phyloP scores from a whole-genome alignment of 2,888 invertebrate genomes.

The Zygothrica quintamaculata region DNA sequence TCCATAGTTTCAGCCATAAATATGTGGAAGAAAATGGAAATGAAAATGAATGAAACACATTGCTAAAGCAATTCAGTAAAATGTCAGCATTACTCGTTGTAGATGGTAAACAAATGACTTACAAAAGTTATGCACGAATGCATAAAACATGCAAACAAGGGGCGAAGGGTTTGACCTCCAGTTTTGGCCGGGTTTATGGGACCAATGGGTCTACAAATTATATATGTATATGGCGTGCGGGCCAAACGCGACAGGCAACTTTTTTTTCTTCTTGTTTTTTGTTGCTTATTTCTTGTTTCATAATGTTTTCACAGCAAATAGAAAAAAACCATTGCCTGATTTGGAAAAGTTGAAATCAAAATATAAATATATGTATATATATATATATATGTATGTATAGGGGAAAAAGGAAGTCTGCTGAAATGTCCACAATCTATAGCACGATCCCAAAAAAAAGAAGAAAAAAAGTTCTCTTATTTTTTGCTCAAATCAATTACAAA shows the following conservation, averaged over 20 bases:
- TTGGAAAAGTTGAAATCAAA: slow-evolving; percentile 15
- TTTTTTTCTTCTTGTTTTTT: slow-evolving; percentile 9
- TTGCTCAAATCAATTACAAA: slow-evolving; percentile 79
- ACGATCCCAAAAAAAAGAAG: slow-evolving; percentile 64
- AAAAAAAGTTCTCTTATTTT: slow-evolving; percentile 61
- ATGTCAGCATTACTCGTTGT: slow-evolving; percentile 66
- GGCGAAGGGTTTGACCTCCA: slow-evolving; percentile 14
- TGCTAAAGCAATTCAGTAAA: slow-evolving; percentile 55
- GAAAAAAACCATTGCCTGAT: slow-evolving; percentile 37
- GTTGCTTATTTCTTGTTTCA: no score
- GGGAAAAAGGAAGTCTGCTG: slow-evolving; percentile 30
- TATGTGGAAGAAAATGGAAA: slow-evolving; percentile 8
- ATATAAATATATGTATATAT: slow-evolving; percentile 9
- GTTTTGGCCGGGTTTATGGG: not conserved
- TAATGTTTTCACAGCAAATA: slow-evolving; percentile 63
- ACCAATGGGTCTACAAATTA: slow-evolving; percentile 39
- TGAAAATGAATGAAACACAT: slow-evolving; percentile 37
- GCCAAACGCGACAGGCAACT: slow-evolving; percentile 47
- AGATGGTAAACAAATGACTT: slow-evolving; percentile 75
- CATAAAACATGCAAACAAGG: slow-evolving; percentile 74
- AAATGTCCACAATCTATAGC: slow-evolving; percentile 44
- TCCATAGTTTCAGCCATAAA: no score
- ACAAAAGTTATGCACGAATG: slow-evolving; percentile 80
- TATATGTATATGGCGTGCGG: slow-evolving; percentile 61
- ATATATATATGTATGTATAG: slow-evolving; percentile 20